Evolutionary conservation across 2,888 invertebrate species (phyloP).

Genomic region (Formica aserva): DNA sequence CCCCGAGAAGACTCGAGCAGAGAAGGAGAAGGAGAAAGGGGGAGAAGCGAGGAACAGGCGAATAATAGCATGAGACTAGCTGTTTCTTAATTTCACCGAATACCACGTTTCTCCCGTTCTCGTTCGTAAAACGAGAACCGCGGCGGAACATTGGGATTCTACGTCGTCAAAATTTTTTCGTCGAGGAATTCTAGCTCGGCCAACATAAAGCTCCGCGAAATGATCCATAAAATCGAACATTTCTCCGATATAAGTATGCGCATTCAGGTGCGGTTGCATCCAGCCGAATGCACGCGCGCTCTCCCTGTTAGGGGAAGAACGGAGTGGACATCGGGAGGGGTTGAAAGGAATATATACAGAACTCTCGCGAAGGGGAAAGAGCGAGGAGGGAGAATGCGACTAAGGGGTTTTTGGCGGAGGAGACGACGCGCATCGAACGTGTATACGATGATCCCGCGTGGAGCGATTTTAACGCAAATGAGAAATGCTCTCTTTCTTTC

Average conservation of each 20-base stretch:
- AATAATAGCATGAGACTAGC: constrained; percentile 28
- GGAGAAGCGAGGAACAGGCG: neutral
- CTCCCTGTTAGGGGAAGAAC: neutral
- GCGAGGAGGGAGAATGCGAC: neutral
- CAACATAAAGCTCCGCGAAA: constrained; percentile 65
- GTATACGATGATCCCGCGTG: constrained; percentile 36
- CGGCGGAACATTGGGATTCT: constrained; percentile 24
- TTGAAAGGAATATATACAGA: neutral
- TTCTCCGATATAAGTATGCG: constrained; percentile 63
- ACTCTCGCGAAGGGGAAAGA: neutral
- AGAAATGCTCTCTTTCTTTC: constrained; percentile 71
- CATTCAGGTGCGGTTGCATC: constrained; percentile 61
- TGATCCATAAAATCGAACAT: constrained; percentile 75
- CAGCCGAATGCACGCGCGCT: constrained; percentile 35
- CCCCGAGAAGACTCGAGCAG: constrained; percentile 3
- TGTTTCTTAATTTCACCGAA: constrained; percentile 63
- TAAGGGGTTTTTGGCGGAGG: neutral
- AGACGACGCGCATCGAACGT: constrained; percentile 26
- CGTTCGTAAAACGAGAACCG: constrained; percentile 39
- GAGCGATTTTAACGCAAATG: constrained; percentile 79
- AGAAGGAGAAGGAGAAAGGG: neutral
- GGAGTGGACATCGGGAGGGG: neutral
- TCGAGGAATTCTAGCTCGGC: constrained; percentile 39
- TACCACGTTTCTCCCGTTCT: constrained; percentile 24
- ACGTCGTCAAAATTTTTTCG: constrained; percentile 58